phyloP scores from a whole-genome alignment of 1,140 invertebrate genomes.

The Drosophila malerkotliana region DNA sequence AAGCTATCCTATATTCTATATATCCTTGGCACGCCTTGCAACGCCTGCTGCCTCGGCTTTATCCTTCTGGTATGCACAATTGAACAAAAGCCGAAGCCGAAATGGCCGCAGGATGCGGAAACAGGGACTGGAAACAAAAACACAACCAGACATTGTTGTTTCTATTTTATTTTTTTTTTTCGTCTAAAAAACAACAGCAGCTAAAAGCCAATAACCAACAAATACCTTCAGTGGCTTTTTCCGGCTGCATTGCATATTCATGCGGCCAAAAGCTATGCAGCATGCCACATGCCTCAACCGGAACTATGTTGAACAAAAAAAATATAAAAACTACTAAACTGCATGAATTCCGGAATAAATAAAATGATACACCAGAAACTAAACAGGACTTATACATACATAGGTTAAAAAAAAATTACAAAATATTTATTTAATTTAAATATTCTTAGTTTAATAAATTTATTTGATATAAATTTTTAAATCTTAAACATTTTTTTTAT shows the following conservation, averaged over 20 bases:
- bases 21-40: not conserved
- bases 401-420: not conserved
- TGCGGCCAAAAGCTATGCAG: constrained; percentile 1
- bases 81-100: constrained; percentile 34
- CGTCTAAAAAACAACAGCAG: constrained; percentile 1
- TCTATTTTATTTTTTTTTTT: not conserved
- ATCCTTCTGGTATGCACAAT: constrained; percentile 51
- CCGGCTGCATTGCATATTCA: constrained; percentile 30
- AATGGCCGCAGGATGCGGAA: constrained; percentile 36
- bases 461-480: not conserved
- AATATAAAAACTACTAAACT: not conserved
- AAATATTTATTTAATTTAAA: not conserved
- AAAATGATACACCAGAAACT: too few relatives aligned
- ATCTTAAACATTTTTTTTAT: not conserved
- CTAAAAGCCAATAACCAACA: constrained; percentile 53
- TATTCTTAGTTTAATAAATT: not conserved
- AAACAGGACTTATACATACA: not conserved
- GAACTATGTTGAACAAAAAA: constrained; percentile 6
- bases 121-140: constrained; percentile 1
- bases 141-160: not conserved
- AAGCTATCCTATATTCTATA: not conserved
- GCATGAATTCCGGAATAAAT: not conserved
- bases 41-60: not conserved
- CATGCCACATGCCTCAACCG: not conserved
- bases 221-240: constrained; percentile 36